Conservation (phyloP, 2,113 vertebrate species). For the Caloenas nicobarica region DNA sequence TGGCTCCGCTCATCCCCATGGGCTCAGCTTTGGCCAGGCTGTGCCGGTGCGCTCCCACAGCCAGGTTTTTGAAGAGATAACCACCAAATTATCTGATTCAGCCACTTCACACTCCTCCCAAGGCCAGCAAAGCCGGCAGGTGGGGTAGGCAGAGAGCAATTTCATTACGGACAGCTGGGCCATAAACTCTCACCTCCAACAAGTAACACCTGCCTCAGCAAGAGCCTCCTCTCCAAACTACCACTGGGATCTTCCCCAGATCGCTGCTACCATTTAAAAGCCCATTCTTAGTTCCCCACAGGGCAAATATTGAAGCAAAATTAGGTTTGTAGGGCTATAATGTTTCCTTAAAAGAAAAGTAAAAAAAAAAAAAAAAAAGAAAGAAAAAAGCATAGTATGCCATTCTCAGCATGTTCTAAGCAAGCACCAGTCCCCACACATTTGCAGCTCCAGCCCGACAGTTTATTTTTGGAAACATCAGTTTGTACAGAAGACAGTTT, state of each 20-base stretch:
- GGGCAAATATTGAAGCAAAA: neutral
- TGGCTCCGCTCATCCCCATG: accelerated
- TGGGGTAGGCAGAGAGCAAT: neutral
- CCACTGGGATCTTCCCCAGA: accelerated
- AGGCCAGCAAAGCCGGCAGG: neutral
- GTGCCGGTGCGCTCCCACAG: accelerated
- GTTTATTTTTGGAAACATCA: slow-evolving; percentile 26
- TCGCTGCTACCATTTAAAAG: neutral
- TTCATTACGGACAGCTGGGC: neutral
- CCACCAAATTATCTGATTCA: accelerated
- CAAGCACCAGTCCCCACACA: neutral
- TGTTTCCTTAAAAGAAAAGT: neutral
- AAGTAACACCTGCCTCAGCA: accelerated
- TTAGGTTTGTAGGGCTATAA: neutral
- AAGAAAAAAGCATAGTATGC: accelerated
- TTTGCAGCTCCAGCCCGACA: neutral
- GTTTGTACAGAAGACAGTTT: neutral
- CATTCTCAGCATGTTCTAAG: neutral
- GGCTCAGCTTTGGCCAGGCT: neutral
- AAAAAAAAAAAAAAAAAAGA: no score
- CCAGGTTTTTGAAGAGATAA: neutral
- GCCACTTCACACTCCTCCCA: accelerated
- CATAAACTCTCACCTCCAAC: neutral
- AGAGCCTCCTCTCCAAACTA: neutral
- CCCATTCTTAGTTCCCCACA: neutral